A percentile compares a stretch with the other conserved stretches of the same genome.
Evolutionary conservation across 1,140 invertebrate genomes (phyloP).

Genomic region (Drosophila subpulchrella): DNA sequence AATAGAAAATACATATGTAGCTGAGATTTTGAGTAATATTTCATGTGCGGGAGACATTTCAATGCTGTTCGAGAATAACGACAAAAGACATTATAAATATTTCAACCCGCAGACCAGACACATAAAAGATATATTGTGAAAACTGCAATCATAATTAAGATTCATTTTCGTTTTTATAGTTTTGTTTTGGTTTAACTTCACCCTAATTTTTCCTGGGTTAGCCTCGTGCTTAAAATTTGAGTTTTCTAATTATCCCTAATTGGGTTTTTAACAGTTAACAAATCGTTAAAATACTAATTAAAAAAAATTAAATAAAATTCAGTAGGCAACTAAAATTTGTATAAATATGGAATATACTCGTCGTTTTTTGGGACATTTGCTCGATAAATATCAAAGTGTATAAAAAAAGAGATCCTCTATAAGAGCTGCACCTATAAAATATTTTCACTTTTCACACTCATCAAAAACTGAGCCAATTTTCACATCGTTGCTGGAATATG

Average conservation of each 20-base stretch:
- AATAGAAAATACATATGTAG: conserved; percentile 3
- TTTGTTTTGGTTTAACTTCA: conserved; percentile 14
- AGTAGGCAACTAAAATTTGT: too few relatives aligned
- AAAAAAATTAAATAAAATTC: too few relatives aligned
- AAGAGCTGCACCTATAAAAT: conserved; percentile 10
- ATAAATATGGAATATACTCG: too few relatives aligned
- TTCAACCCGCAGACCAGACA: conserved; percentile 10
- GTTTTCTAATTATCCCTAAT: not conserved
- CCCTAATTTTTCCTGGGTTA: conserved; percentile 8
- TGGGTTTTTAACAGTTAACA: not conserved
- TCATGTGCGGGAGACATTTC: conserved; percentile 28
- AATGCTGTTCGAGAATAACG: conserved; percentile 28
- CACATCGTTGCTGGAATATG: conserved; percentile 44
- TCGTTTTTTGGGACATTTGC: too few relatives aligned
- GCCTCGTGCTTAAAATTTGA: not conserved
- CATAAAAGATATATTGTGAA: conserved; percentile 1
- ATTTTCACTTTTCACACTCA: conserved; percentile 57
- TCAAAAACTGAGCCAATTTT: conserved; percentile 35
- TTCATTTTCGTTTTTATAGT: not conserved
- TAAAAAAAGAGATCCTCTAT: not conserved
- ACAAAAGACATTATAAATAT: conserved; percentile 18
- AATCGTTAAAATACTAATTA: not conserved
- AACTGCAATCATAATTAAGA: conserved; percentile 20
- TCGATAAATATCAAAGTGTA: too few relatives aligned
- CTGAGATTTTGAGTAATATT: conserved; percentile 5